Percentiles rank a stretch among this genome's conserved stretches.
Conservation (phyloP, 2,888 invertebrate species). For the Trissolcus brochymenae region DNA sequence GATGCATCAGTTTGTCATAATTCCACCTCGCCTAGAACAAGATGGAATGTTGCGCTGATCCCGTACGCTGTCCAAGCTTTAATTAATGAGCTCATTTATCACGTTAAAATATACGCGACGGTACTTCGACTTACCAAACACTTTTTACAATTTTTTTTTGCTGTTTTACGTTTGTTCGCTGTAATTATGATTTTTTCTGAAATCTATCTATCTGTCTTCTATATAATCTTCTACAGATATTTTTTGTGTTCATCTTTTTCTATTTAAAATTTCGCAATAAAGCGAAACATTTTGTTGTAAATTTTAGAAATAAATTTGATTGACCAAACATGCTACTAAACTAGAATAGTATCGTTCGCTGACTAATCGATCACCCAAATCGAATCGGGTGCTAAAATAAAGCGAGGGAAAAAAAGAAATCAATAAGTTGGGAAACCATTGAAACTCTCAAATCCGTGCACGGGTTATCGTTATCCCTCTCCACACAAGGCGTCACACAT, state of each 20-base stretch:
- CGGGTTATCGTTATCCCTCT: slow-evolving; percentile 49
- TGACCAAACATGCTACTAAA: no score
- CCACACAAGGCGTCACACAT: slow-evolving; percentile 33
- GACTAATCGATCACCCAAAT: no score
- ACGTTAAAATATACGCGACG: slow-evolving; percentile 51
- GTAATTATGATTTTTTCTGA: slow-evolving; percentile 1
- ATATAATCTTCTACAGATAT: background rate
- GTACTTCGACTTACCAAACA: slow-evolving; percentile 52
- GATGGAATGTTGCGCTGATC: slow-evolving; percentile 28
- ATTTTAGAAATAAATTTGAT: background rate
- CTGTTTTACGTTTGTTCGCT: slow-evolving; percentile 3
- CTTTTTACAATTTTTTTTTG: slow-evolving; percentile 30
- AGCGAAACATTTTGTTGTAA: background rate
- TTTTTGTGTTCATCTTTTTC: slow-evolving; percentile 1
- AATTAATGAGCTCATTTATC: slow-evolving; percentile 56
- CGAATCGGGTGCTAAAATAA: slow-evolving; percentile 8
- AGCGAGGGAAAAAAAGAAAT: slow-evolving; percentile 31
- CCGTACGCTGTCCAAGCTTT: slow-evolving; percentile 51
- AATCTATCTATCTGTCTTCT: no score
- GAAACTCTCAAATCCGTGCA: slow-evolving; percentile 54
- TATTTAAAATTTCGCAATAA: background rate
- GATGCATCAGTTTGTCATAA: slow-evolving; percentile 53
- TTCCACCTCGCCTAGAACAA: slow-evolving; percentile 51
- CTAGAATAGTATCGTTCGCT: no score
- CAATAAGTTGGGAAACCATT: slow-evolving; percentile 53